phyloP scores from a whole-genome alignment of 2,113 vertebrate genomes.

The Rhodinocichla rosea region DNA sequence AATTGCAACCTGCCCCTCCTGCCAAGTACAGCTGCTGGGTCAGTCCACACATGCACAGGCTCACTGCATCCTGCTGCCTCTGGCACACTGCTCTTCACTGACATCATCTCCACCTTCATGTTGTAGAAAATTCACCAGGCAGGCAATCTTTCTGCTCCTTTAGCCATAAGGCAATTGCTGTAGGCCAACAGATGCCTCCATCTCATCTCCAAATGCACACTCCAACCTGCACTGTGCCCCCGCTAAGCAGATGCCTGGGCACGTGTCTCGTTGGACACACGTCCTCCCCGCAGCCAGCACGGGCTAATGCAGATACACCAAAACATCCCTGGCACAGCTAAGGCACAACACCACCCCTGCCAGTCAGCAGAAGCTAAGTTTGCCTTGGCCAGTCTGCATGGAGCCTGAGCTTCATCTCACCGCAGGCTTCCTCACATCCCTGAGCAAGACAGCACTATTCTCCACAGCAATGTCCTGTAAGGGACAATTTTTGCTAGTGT shows the following conservation, averaged over 20 bases:
- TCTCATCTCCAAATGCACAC: not conserved
- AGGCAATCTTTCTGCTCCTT: not conserved
- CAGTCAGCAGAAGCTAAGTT: not conserved
- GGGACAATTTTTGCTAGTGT: not conserved
- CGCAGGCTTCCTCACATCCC: not conserved
- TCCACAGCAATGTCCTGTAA: not conserved
- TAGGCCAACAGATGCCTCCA: not conserved
- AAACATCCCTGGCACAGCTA: not conserved
- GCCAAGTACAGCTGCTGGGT: not conserved
- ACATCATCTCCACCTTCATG: not conserved
- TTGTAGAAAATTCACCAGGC: not conserved
- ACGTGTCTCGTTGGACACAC: not conserved
- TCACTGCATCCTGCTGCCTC: not conserved
- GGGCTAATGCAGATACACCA: not conserved
- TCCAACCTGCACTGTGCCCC: not conserved
- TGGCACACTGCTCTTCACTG: not conserved
- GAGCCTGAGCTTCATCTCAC: not conserved
- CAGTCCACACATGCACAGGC: not conserved
- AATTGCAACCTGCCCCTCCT: not conserved
- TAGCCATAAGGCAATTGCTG: not conserved
- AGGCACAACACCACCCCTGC: not conserved
- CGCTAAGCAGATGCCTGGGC: not conserved
- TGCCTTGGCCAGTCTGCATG: not conserved
- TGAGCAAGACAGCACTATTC: rapidly evolving
- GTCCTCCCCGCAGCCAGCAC: not conserved